phyloP scores from a whole-genome alignment of 2,888 invertebrate genomes.

The Cacoxenus indagator region DNA sequence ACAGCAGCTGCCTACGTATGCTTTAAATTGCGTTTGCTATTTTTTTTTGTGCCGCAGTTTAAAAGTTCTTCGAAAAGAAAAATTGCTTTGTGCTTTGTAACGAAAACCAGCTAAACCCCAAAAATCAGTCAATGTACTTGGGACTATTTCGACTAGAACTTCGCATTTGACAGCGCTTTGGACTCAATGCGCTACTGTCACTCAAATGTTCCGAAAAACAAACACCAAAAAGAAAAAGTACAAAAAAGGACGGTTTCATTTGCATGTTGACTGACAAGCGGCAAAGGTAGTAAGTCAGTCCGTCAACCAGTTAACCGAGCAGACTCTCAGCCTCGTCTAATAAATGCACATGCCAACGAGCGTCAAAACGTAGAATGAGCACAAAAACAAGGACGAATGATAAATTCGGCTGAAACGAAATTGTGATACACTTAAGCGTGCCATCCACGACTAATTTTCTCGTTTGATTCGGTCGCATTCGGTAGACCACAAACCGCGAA shows the following conservation, averaged over 20 bases:
- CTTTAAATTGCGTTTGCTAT: neutral
- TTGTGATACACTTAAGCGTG: too few species aligned
- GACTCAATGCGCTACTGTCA: constrained; percentile 3
- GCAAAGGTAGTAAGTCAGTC: neutral
- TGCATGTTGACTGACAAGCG: neutral
- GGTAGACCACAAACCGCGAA: too few species aligned
- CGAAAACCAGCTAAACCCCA: neutral
- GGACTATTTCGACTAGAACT: neutral
- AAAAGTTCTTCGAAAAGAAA: neutral
- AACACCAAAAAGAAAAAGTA: neutral
- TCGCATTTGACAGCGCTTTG: neutral
- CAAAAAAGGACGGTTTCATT: neutral
- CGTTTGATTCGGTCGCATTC: too few species aligned
- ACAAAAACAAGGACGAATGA: too few species aligned
- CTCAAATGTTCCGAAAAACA: neutral
- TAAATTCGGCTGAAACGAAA: too few species aligned
- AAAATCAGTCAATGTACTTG: neutral
- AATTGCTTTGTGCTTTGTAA: neutral
- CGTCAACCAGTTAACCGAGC: neutral
- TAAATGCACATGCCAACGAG: constrained; percentile 2
- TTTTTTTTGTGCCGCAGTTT: too few species aligned
- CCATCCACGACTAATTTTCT: too few species aligned
- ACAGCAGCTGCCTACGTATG: too few species aligned
- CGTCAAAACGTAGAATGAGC: neutral
- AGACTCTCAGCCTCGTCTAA: too few species aligned